Conservation (phyloP, 2,797 vertebrate genomes). For the Heliangelus exortis region DNA sequence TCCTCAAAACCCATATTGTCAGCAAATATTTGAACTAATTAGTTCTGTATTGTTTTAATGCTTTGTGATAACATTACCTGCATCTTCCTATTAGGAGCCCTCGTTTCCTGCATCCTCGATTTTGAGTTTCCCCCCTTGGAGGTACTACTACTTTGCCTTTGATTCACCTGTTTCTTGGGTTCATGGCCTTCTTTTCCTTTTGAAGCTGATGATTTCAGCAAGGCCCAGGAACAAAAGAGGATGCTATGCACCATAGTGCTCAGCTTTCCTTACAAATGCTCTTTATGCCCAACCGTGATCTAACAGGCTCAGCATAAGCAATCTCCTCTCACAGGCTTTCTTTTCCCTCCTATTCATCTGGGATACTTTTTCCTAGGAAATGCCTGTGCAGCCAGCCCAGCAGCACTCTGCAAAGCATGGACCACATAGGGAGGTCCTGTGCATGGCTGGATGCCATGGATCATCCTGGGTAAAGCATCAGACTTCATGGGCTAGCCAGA, state of each 20-base stretch:
- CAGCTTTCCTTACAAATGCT: constrained; percentile 5
- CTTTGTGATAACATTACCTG: constrained; percentile 45
- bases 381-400: neutral
- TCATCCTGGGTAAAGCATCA: rapidly evolving
- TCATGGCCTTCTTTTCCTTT: neutral
- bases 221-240: neutral
- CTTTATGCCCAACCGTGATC: neutral
- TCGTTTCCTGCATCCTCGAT: neutral
- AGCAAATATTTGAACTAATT: constrained; percentile 75
- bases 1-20: constrained; percentile 40
- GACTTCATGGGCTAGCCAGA: neutral
- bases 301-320: neutral
- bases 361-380: neutral
- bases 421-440: neutral
- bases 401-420: neutral
- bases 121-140: constrained; percentile 1
- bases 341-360: neutral
- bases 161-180: constrained; percentile 35
- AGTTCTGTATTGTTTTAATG: constrained; percentile 57
- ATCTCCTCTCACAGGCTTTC: neutral
- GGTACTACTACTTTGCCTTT: constrained; percentile 8
- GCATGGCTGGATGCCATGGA: neutral
- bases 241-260: neutral
- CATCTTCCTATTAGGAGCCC: constrained; percentile 13
- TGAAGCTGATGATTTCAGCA: constrained; percentile 34